Conservation (phyloP, 2,113 vertebrate species). For the Polyodon spathula region DNA sequence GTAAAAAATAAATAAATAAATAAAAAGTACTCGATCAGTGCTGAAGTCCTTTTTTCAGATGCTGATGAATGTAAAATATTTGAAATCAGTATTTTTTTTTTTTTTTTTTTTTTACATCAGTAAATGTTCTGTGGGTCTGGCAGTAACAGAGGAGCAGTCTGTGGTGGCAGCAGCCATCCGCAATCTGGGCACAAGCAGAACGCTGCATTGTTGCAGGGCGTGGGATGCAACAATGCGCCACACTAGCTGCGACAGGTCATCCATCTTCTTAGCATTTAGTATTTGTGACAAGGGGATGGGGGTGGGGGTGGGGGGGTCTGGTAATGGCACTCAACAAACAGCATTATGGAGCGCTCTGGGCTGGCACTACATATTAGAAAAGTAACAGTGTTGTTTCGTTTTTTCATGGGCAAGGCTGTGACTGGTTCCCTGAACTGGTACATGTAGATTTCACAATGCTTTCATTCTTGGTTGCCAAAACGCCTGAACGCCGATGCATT, state of each 20-base stretch:
- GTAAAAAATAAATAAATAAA: too few species aligned
- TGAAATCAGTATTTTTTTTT: neutral
- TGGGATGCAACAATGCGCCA: neutral
- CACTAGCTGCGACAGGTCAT: neutral
- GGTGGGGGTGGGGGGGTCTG: neutral
- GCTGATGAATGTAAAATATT: too few species aligned
- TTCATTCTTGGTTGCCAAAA: too few species aligned
- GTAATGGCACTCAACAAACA: slow-evolving; percentile 2
- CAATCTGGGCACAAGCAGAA: neutral
- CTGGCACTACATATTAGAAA: too few species aligned
- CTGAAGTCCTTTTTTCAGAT: too few species aligned
- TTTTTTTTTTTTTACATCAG: neutral
- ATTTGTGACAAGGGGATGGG: neutral
- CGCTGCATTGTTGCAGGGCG: neutral
- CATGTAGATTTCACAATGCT: too few species aligned
- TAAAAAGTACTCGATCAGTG: too few species aligned
- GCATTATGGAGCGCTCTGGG: neutral
- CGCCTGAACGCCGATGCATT: too few species aligned
- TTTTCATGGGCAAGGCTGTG: too few species aligned
- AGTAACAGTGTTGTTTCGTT: too few species aligned
- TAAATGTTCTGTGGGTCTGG: neutral
- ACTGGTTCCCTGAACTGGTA: too few species aligned
- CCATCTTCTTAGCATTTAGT: neutral
- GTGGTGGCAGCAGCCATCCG: neutral
- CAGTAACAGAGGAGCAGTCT: neutral